Evolutionary conservation across 2,797 vertebrate species (phyloP).

Genomic region (Mallotus villosus): DNA sequence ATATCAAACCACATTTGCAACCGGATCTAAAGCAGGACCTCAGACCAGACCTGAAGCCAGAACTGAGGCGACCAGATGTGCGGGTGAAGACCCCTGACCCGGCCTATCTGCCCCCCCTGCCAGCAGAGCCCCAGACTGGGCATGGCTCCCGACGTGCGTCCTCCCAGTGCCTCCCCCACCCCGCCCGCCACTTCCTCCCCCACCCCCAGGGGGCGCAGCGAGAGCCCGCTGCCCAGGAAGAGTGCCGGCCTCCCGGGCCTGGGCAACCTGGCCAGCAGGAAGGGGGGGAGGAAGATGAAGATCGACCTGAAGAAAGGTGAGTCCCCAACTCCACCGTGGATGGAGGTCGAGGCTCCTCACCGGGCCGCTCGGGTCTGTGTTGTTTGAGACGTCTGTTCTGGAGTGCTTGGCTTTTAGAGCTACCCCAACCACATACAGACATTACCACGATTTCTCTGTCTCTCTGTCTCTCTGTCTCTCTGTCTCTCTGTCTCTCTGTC

Average conservation of each 20-base stretch:
- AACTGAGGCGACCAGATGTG: constrained; percentile 7
- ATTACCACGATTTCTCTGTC: not conserved
- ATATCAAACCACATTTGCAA: constrained; percentile 10
- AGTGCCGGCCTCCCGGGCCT: constrained; percentile 66
- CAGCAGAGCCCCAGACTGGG: constrained; percentile 29
- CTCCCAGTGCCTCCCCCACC: constrained; percentile 38
- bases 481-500: not conserved
- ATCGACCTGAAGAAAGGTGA: constrained; percentile 94
- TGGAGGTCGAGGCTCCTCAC: too few relatives aligned
- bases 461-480: not conserved
- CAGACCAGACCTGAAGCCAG: constrained; percentile 4
- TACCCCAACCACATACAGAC: too few relatives aligned
- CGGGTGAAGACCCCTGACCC: constrained; percentile 34
- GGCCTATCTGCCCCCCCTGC: not conserved
- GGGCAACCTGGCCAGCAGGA: constrained; percentile 78
- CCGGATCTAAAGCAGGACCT: constrained; percentile 22
- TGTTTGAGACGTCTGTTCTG: too few relatives aligned
- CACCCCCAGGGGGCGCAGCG: constrained; percentile 35
- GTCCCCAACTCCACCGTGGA: not conserved
- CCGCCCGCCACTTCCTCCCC: constrained; percentile 27
- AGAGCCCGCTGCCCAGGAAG: constrained; percentile 64
- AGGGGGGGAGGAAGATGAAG: constrained; percentile 82
- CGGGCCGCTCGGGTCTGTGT: too few relatives aligned
- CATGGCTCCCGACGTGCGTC: constrained; percentile 33
- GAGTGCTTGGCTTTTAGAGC: too few relatives aligned